phyloP scores from a whole-genome alignment of 2,113 vertebrate species.

The Misgurnus anguillicaudatus region DNA sequence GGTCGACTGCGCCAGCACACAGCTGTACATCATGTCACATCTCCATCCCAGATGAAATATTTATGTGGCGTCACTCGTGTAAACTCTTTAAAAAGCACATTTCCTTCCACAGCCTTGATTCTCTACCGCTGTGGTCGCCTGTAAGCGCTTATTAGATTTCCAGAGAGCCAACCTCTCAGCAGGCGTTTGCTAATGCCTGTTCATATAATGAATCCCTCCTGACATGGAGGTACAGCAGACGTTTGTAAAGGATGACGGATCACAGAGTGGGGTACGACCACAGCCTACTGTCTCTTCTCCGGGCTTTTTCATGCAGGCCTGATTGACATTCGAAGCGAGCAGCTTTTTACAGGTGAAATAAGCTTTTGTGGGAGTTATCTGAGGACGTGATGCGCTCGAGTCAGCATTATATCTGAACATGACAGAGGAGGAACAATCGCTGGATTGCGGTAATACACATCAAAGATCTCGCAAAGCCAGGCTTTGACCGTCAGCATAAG shows the following conservation, averaged over 20 bases:
- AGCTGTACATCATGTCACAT: slow-evolving; percentile 59
- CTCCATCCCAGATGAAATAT: slow-evolving; percentile 54
- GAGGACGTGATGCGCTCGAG: slow-evolving; percentile 10
- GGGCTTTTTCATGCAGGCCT: slow-evolving; percentile 12
- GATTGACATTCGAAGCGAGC: slow-evolving; percentile 36
- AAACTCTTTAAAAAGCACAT: slow-evolving; percentile 42
- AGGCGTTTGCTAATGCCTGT: slow-evolving; percentile 49
- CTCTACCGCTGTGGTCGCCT: slow-evolving; percentile 28
- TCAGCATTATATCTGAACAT: slow-evolving; percentile 13
- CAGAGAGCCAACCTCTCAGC: slow-evolving; percentile 43
- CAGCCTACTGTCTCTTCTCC: slow-evolving; percentile 15
- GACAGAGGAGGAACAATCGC: not conserved
- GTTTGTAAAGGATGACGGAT: slow-evolving; percentile 45
- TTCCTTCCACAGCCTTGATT: slow-evolving; percentile 31
- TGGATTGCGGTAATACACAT: not conserved
- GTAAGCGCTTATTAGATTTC: slow-evolving; percentile 49
- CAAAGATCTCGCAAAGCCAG: not conserved
- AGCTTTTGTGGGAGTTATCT: slow-evolving; percentile 30
- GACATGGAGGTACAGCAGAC: slow-evolving; percentile 44
- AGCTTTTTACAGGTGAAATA: slow-evolving; percentile 24
- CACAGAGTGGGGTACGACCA: slow-evolving; percentile 25
- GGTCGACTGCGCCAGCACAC: slow-evolving; percentile 48
- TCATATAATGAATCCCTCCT: slow-evolving; percentile 48
- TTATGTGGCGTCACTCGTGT: slow-evolving; percentile 47
- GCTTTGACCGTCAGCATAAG: not conserved